Percentiles rank a stretch among this genome's conserved stretches.
These are phyloP conservation scores for Atopsyche davidsoni DNA, from an alignment of 1,140 invertebrate genomes.

Conservation along the genomic window DNA sequence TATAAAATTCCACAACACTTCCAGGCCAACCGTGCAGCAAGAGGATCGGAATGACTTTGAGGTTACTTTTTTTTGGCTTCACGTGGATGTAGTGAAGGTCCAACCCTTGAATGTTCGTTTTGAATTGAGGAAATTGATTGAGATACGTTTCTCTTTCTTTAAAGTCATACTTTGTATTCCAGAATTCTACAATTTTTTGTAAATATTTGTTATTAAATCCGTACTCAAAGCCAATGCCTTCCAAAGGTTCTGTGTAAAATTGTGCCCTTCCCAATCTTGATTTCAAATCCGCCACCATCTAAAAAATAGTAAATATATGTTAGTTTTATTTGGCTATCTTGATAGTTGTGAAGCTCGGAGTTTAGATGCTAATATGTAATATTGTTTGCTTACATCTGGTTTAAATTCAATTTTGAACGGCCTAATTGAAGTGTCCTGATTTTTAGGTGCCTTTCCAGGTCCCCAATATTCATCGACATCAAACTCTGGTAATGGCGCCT, in stretches of 20 bases:
- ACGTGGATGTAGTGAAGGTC: constrained; percentile 45
- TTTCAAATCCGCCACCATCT: constrained; percentile 63
- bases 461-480: constrained; percentile 40
- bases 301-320: constrained; percentile 10
- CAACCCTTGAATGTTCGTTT: constrained; percentile 60
- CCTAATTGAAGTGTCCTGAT: constrained; percentile 35
- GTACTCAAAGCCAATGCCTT: constrained; percentile 55
- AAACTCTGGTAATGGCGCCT: constrained; percentile 32
- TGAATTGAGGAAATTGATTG: constrained; percentile 68
- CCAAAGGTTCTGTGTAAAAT: constrained; percentile 54
- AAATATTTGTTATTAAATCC: constrained; percentile 54
- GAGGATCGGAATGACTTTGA: constrained; percentile 62
- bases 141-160: constrained; percentile 58
- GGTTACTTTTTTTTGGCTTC: constrained; percentile 35
- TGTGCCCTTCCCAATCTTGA: constrained; percentile 52
- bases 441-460: constrained; percentile 33
- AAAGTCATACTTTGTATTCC: constrained; percentile 69
- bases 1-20: constrained; percentile 77
- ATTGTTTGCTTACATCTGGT: constrained; percentile 36
- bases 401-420: constrained; percentile 40
- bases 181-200: constrained; percentile 60
- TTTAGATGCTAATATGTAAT: neutral
- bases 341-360: neutral
- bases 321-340: neutral
- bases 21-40: constrained; percentile 88